Conservation (phyloP, 2,113 vertebrate species). For the Onychostoma macrolepis region DNA sequence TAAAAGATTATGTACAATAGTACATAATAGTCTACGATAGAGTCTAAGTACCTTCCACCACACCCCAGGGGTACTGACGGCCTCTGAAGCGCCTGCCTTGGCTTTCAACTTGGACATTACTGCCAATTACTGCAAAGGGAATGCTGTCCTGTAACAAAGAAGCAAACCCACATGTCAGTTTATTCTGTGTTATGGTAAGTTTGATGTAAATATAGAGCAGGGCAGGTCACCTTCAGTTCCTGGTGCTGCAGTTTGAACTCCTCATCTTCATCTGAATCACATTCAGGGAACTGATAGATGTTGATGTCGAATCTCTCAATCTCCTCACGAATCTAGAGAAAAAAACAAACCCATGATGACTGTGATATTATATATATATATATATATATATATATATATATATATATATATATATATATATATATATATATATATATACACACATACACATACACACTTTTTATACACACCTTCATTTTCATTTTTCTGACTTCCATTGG, state of each 20-base stretch:
- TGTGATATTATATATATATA: not conserved
- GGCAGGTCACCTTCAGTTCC: constrained; percentile 70
- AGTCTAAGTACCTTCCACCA: constrained; percentile 73
- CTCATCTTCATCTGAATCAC: constrained; percentile 77
- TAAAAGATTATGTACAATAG: not conserved
- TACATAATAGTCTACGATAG: not conserved
- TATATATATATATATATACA: no score
- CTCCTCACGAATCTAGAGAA: constrained; percentile 71
- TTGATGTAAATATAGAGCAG: not conserved
- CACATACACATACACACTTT: no score
- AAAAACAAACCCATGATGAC: not conserved
- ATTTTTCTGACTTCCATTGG: constrained; percentile 67
- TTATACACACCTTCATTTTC: constrained; percentile 67
- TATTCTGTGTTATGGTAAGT: not conserved
- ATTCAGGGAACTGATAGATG: constrained; percentile 78
- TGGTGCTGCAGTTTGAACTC: constrained; percentile 73
- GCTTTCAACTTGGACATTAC: constrained; percentile 73
- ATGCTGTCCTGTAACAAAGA: constrained; percentile 69
- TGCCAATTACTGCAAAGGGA: constrained; percentile 78
- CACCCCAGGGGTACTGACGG: constrained; percentile 77
- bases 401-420: no score
- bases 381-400: no score
- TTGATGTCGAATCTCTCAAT: constrained; percentile 72
- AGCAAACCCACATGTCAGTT: not conserved
- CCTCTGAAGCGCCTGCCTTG: constrained; percentile 72